Conservation (phyloP, 2,797 vertebrate species). For the Mastacembelus armatus region DNA sequence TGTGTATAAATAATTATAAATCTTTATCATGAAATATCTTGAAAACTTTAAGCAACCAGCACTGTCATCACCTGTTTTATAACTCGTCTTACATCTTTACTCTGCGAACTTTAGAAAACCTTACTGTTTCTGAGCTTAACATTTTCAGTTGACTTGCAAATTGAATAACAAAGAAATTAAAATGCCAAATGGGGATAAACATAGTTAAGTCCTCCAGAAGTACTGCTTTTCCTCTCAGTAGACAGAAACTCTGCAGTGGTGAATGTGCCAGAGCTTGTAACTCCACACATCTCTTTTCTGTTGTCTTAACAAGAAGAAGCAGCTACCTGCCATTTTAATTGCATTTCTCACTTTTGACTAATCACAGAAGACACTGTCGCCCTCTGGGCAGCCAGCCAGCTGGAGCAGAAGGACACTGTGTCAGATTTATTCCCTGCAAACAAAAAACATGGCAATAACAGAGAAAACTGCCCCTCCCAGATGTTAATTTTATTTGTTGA, state of each 20-base stretch:
- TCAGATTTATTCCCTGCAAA: constrained; percentile 75
- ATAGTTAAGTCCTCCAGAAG: constrained; percentile 56
- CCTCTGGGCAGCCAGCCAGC: constrained; percentile 76
- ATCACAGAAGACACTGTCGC: constrained; percentile 75
- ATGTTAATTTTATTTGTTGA: constrained; percentile 43
- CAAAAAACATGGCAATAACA: constrained; percentile 46
- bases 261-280: constrained; percentile 54
- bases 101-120: constrained; percentile 41
- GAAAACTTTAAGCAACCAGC: no score
- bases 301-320: constrained; percentile 79
- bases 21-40: no score
- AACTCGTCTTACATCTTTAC: background rate
- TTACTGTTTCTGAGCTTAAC: constrained; percentile 14
- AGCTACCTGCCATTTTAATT: constrained; percentile 87
- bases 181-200: constrained; percentile 48
- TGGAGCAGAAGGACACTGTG: constrained; percentile 74
- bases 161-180: constrained; percentile 54
- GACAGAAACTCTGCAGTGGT: constrained; percentile 30
- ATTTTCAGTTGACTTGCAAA: constrained; percentile 51
- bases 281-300: constrained; percentile 70
- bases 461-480: constrained; percentile 29
- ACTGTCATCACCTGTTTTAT: no score
- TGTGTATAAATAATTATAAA: no score
- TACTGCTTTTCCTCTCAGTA: constrained; percentile 44
- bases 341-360: constrained; percentile 81